These are phyloP conservation scores for Thoracochromis brauschi DNA, from an alignment of 2,113 vertebrate genomes.

Conservation along the genomic window DNA sequence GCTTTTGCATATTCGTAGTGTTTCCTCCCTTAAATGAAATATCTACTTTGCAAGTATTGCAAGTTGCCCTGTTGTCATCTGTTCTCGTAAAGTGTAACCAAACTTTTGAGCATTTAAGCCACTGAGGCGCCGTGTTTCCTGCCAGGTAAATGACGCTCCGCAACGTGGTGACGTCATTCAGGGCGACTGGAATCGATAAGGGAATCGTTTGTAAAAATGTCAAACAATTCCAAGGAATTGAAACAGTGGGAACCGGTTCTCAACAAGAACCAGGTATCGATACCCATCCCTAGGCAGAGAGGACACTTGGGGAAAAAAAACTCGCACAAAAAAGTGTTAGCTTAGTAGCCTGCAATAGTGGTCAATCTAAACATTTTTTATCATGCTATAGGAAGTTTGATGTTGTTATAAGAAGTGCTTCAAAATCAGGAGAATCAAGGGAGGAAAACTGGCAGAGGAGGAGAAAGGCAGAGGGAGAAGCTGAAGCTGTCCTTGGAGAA, in stretches of 20 bases:
- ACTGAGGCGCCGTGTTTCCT: rapidly evolving
- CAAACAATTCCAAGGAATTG: background rate
- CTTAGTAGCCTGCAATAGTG: background rate
- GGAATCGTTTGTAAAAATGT: rapidly evolving
- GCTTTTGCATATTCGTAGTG: rapidly evolving
- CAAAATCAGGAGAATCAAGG: background rate
- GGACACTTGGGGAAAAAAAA: background rate
- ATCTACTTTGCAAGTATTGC: background rate
- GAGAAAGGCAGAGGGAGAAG: background rate
- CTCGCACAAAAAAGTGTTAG: background rate
- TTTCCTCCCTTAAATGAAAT: background rate
- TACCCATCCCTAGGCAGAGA: background rate
- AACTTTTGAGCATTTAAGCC: rapidly evolving
- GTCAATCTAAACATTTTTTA: background rate
- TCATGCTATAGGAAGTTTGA: background rate
- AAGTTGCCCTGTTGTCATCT: background rate
- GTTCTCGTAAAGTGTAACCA: rapidly evolving
- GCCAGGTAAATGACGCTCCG: background rate
- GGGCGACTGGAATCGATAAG: rapidly evolving
- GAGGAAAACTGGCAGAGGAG: background rate
- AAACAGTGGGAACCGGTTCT: background rate
- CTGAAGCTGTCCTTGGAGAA: conserved; percentile 83
- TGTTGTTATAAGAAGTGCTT: background rate
- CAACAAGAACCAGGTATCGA: background rate
- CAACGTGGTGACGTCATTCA: background rate